Conservation (phyloP, 2,113 vertebrate genomes). For the Hippocampus comes region DNA sequence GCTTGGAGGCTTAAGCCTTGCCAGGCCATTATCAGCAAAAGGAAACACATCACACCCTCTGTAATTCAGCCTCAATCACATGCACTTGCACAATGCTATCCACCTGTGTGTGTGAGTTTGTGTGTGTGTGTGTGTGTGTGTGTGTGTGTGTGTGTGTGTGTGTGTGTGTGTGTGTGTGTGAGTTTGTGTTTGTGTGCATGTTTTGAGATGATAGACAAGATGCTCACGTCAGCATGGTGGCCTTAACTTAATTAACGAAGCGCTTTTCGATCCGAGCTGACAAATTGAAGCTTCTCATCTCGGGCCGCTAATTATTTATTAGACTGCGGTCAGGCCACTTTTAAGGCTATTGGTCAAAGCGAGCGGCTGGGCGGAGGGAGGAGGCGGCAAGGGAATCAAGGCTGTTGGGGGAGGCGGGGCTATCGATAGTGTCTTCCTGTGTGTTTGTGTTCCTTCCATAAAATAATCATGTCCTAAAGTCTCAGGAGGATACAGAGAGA, state of each 20-base stretch:
- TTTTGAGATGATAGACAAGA: constrained; percentile 29
- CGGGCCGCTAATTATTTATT: constrained; percentile 73
- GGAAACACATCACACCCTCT: constrained; percentile 72
- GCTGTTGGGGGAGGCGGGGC: constrained; percentile 49
- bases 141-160: neutral
- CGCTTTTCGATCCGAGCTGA: constrained; percentile 58
- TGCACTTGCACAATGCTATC: constrained; percentile 44
- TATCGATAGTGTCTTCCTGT: constrained; percentile 63
- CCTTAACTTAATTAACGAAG: constrained; percentile 67
- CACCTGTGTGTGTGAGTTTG: constrained; percentile 16
- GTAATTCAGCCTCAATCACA: constrained; percentile 70
- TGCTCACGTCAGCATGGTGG: constrained; percentile 27
- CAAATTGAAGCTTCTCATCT: constrained; percentile 68
- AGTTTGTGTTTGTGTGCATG: constrained; percentile 25
- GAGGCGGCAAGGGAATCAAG: constrained; percentile 64
- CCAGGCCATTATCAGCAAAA: constrained; percentile 19
- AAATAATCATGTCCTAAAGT: constrained; percentile 60
- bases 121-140: no score
- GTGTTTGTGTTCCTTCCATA: constrained; percentile 68
- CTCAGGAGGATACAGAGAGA: constrained; percentile 38
- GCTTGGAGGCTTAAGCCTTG: no score
- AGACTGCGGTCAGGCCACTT: constrained; percentile 70
- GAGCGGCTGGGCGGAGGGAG: constrained; percentile 52
- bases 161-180: constrained; percentile 24
- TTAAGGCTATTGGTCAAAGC: constrained; percentile 67